Evolutionary conservation across 2,113 vertebrate species (phyloP), one percentile per base, ranked within the genome.

Genomic region (Andinoacara biseriatus): DNA sequence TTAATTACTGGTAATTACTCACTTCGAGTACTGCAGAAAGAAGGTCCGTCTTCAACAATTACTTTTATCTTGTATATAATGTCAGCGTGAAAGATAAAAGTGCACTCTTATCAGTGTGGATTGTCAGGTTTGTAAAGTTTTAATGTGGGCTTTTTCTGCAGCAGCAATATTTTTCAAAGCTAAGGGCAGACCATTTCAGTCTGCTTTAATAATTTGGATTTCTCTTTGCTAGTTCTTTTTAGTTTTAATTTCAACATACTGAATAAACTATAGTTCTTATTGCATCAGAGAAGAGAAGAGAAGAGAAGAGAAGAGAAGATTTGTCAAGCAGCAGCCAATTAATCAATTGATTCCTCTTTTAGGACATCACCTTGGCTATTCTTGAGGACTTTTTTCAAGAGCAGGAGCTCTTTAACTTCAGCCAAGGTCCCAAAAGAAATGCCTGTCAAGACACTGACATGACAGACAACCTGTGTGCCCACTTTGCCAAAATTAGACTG

Each of bases 1-100:
- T 90, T 92, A 91, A 94, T 93, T 91, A 91, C 82, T 84, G 74
- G 85, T 90, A 91, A 93, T 93, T 92, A 90, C 84, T 91, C 91
- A 81, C 80, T 87, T 75, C 22, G 26, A 89, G 86, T 78, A 10
- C 76, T 54, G 83, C 86, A 82, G 83, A 90, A 80, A 82, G 65
- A 65, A 78, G 59, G 76, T 86, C 72, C 78, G 75, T 81, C 79
- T 85, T 87, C 62, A 82, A 90, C 91, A 88, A 90, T 82, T 90
- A 89, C 89, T 87, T 91, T 91, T 87, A 92, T 93, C 90, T 90
- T 86, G 84, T 83, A 88, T 76, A 85, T 81, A 82, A 82, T 84
- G 87, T 86, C 59, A 76, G 72, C 62, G 11, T 17, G 31, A 79
- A 69, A 89, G 82, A 91, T 90, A 90, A 92, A 86, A 89, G 56